These are phyloP conservation scores for Aleiodes testaceus DNA, from an alignment of 2,888 invertebrate genomes.

Conservation along the genomic window DNA sequence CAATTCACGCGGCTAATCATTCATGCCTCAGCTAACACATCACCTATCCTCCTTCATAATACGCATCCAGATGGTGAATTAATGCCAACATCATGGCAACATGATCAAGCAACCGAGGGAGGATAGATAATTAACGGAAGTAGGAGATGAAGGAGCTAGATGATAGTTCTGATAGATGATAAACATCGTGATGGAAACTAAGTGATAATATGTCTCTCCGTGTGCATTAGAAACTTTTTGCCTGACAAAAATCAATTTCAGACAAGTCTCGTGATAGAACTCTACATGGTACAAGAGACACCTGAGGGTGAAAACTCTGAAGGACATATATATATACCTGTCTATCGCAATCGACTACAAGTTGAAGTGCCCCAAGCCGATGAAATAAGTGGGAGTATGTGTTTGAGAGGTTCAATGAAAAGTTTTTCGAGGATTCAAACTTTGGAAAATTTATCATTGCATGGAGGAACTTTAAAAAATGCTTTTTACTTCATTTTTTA, in stretches of 20 bases:
- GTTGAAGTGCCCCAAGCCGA: constrained; percentile 31
- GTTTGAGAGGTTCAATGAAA: too few species aligned
- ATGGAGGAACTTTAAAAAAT: too few species aligned
- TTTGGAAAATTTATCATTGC: too few species aligned
- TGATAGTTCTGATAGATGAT: background rate
- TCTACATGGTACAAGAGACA: background rate
- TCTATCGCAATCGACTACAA: constrained; percentile 25
- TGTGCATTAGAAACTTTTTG: background rate
- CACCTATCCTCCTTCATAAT: background rate
- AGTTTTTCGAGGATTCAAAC: too few species aligned
- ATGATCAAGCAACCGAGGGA: too few species aligned
- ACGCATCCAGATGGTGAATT: background rate
- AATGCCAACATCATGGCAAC: background rate
- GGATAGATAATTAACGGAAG: too few species aligned
- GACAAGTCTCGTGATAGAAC: constrained; percentile 12
- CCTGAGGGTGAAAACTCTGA: constrained; percentile 17
- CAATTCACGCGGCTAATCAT: constrained; percentile 15
- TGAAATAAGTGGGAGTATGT: background rate
- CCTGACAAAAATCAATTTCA: constrained; percentile 1
- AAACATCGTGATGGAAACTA: constrained; percentile 17
- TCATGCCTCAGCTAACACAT: background rate
- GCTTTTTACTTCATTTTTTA: too few species aligned
- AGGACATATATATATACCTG: constrained; percentile 1
- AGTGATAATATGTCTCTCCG: background rate
- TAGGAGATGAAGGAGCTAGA: too few species aligned